Percentiles rank a stretch among this genome's conserved stretches.
These are phyloP conservation scores for Myrmecophaga tridactyla DNA, from an alignment of 2,113 vertebrate species.

Conservation along the genomic window DNA sequence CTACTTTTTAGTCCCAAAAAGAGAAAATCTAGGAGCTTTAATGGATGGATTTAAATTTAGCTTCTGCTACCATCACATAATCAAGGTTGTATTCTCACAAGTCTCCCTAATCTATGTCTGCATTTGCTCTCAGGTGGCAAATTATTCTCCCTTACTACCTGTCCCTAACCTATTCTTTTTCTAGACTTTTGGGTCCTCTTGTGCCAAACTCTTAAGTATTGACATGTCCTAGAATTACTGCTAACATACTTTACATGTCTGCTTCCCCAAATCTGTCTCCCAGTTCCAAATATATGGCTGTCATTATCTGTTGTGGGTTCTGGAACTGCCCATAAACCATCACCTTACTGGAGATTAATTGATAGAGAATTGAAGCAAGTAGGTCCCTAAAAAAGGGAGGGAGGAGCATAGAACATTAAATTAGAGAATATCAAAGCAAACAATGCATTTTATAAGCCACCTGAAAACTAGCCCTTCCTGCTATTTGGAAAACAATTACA, in stretches of 20 bases:
- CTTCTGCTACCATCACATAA: neutral
- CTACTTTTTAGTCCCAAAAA: neutral
- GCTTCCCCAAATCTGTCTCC: neutral
- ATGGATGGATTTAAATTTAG: neutral
- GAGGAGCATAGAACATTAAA: neutral
- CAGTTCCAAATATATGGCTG: neutral
- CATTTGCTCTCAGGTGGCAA: neutral
- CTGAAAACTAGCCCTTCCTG: neutral
- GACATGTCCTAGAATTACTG: neutral
- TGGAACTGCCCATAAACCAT: neutral
- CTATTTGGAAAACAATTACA: slow-evolving; percentile 8
- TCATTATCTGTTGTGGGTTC: neutral
- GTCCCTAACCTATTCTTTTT: slow-evolving; percentile 12
- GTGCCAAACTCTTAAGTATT: neutral
- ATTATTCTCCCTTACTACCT: neutral
- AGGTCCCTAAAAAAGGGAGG: neutral
- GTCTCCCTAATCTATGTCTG: neutral
- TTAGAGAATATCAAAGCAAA: neutral
- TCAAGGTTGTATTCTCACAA: neutral
- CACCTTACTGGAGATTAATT: neutral
- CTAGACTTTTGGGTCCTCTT: neutral
- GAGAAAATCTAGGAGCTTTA: neutral
- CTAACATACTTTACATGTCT: neutral
- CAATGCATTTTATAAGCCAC: neutral
- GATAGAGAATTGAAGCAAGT: neutral